These are phyloP conservation scores for Rhynchophorus ferrugineus DNA, from an alignment of 1,140 invertebrate species.

Conservation along the genomic window DNA sequence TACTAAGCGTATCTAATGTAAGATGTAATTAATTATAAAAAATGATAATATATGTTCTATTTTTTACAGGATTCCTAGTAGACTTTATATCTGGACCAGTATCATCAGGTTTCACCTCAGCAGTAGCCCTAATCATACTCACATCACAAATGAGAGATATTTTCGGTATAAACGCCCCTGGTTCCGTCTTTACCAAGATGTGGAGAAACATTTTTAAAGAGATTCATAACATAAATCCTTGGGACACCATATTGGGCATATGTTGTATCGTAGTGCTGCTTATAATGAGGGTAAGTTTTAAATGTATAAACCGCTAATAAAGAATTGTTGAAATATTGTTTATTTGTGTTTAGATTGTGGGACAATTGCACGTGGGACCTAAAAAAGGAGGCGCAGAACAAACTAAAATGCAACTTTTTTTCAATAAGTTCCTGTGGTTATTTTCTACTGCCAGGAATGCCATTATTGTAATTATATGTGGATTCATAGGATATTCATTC, in stretches of 20 bases:
- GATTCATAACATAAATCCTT: slow-evolving; percentile 51
- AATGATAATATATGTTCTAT: too few relatives aligned
- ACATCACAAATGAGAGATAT: slow-evolving; percentile 82
- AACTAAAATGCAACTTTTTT: slow-evolving; percentile 41
- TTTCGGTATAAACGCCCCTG: slow-evolving; percentile 69
- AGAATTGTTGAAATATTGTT: too few relatives aligned
- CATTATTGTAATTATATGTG: slow-evolving; percentile 62
- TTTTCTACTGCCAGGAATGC: slow-evolving; percentile 68
- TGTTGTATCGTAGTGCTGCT: slow-evolving; percentile 63
- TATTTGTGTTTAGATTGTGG: slow-evolving; percentile 52
- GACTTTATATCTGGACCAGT: slow-evolving; percentile 91
- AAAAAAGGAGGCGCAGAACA: slow-evolving; percentile 44
- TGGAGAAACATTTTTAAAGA: slow-evolving; percentile 59
- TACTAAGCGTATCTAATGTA: too few relatives aligned
- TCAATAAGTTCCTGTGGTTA: slow-evolving; percentile 55
- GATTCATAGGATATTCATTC: slow-evolving; percentile 48
- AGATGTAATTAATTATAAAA: too few relatives aligned
- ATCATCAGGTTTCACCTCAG: slow-evolving; percentile 87
- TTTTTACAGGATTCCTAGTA: slow-evolving; percentile 72
- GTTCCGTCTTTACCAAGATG: slow-evolving; percentile 65
- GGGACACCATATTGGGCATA: slow-evolving; percentile 63
- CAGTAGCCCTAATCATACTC: slow-evolving; percentile 84
- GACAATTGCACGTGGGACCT: slow-evolving; percentile 48
- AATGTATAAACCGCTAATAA: too few relatives aligned
- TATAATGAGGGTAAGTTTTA: slow-evolving; percentile 54